Base-by-base conservation (phyloP, 2,113 vertebrate species). In the Solea solea region DNA sequence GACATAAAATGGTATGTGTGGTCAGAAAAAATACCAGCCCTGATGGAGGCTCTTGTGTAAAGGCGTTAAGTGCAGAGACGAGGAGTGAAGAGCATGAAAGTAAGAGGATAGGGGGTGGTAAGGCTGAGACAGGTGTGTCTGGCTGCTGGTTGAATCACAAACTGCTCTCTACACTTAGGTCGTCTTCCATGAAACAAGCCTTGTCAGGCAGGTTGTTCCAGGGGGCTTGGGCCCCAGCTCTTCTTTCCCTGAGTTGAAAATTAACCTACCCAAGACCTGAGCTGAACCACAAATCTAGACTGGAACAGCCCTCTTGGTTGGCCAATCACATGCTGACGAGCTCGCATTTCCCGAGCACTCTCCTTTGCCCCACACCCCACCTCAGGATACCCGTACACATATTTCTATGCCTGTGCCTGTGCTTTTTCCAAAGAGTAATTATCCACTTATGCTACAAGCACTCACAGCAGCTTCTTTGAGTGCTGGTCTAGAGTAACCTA, bases 191-290 rank as follows among this genome's bases (percentile, higher is more conserved):
- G 16, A 71, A 55, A 27, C 50, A 9, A 10, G 21, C 41, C 2
- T 12, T 54, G 58, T 50, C 28, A 65, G 44, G 14, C 21, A 56
- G 57, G 50, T 71, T 74, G 58, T 79, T 48, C 34, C 60, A 28
- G 61, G 42, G 53, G 46, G 8, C 45, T 21, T 34, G 8, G 72
- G 60, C 74, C 64, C 50, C 59, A 63, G 62, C 64, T 81, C 50
- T 41, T 51, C 63, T 85, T 76, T 79, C 68, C 63, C 42, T 3
- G 2, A 54, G 64, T 72, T 84, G 84, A 84, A 87, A 83, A 82
- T 88, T 83, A 85, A 89, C 84, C 76, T 78, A 52, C 34, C 14
- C 15, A 39, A 64, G 81, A 82, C 78, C 84, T 80, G 45, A 68
- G 53, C 68, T 80, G 78, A 84, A 85, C 72, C 55, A 45, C 68